Evolutionary conservation across 1,140 invertebrate species (phyloP), one percentile per base, ranked within the genome.

Genomic region (Coelopa frigida): DNA sequence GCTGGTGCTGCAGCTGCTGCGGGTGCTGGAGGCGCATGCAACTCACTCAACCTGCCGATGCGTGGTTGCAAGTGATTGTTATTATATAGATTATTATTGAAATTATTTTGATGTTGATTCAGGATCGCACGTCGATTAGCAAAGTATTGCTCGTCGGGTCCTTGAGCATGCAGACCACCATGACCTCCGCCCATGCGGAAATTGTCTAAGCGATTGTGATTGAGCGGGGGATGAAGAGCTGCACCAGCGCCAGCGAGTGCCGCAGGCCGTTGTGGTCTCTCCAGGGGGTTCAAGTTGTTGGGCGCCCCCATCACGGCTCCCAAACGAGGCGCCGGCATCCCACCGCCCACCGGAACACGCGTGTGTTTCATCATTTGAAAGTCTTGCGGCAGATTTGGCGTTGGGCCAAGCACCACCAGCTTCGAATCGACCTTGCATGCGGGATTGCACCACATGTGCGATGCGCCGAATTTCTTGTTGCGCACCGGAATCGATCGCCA

Each of bases 401-500:
- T 64, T 1, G 60, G 61, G 0, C 64, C 63, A n/a, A 67, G 52
- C 4, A 67, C 63, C 12, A 69, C 63, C 31, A 69, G 37, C 24
- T 56, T 67, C 29, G 57, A 57, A 41, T 58, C 68, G 61, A 89
- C 85, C 68, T 83, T 88, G 69, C 90, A 93, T 45, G 87, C 89
- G 48, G 89, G 88, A 76, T 93, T 90, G 72, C 89, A 93, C 86
- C 90, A 94, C 57, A 94, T 83, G 61, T 91, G 86, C 4, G 83
- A 79, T 14, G 90, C 83, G 27, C 82, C 82, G 72, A 82, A 83
- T 59, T 88, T 81, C 54, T 80, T 78, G 67, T 88, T 84, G 45
- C 76, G 72, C 12, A 94, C 78, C 40, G 74, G 78, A 18, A 95
- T 73, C 66, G 84, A 78, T 55, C 76, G 80, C 93, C 93, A 97